These are phyloP conservation scores for Paracentrotus lividus DNA, from an alignment of 53 echinoderm and acorn worm genomes.

Conservation along the genomic window DNA sequence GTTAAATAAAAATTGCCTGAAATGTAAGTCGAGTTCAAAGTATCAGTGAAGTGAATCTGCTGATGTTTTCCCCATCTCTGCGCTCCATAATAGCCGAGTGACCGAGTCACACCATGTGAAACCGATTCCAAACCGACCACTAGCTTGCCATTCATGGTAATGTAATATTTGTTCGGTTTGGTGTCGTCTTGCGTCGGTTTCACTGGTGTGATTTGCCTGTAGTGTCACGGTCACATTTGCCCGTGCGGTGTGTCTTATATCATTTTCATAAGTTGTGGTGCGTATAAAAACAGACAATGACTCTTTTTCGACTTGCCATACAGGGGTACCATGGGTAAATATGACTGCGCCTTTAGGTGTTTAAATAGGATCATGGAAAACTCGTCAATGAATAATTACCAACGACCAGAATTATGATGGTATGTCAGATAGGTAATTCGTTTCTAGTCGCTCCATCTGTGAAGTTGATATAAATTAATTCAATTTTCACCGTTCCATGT, in stretches of 20 bases:
- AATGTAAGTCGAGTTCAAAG: neutral
- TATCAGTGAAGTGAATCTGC: neutral
- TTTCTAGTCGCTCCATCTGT: neutral
- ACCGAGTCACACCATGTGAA: too few relatives aligned
- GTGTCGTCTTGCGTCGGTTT: neutral
- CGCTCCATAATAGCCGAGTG: too few relatives aligned
- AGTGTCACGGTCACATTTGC: neutral
- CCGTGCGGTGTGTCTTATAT: neutral
- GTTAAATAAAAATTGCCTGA: conserved; percentile 17
- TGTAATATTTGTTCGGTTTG: neutral
- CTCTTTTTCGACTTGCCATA: too few relatives aligned
- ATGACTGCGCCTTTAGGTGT: neutral
- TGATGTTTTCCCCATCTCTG: neutral
- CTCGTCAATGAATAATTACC: conserved; percentile 21
- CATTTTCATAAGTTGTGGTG: neutral
- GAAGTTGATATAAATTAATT: conserved; percentile 18
- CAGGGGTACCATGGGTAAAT: too few relatives aligned
- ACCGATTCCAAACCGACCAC: too few relatives aligned
- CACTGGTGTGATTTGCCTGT: neutral
- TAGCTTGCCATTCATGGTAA: too few relatives aligned
- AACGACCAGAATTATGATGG: conserved; percentile 20
- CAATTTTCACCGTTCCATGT: conserved; percentile 7
- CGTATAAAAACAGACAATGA: neutral
- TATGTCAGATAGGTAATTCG: neutral
- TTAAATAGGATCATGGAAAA: neutral